A percentile compares a stretch with the other conserved stretches of the same genome.
These are phyloP conservation scores for Abrostola triplasia DNA, from an alignment of 2,888 invertebrate genomes.

Conservation along the genomic window DNA sequence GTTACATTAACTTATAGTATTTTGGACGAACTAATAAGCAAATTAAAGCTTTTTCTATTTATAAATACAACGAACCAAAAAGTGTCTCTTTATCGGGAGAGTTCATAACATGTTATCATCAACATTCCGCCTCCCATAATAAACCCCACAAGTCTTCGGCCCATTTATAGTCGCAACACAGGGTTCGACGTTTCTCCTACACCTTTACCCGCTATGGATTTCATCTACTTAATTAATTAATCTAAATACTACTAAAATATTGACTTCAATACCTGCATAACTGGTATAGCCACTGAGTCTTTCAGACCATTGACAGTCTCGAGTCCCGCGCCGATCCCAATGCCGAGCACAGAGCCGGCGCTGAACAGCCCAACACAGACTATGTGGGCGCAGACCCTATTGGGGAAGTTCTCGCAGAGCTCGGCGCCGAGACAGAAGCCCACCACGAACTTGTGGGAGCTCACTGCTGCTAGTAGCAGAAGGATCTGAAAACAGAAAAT, in stretches of 20 bases:
- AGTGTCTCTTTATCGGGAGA: too few species aligned
- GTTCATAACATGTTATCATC: too few species aligned
- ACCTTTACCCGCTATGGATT: not conserved
- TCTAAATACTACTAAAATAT: not conserved
- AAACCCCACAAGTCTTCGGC: too few species aligned
- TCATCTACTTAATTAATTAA: too few species aligned
- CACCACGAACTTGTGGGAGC: conserved; percentile 94
- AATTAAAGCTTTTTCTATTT: too few species aligned
- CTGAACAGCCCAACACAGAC: conserved; percentile 90
- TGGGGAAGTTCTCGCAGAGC: conserved; percentile 86
- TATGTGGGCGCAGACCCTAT: conserved; percentile 83
- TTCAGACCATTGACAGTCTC: conserved; percentile 83
- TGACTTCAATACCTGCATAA: conserved; percentile 87
- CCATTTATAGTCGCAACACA: not conserved
- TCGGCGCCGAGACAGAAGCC: conserved; percentile 94
- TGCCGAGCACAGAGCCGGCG: conserved; percentile 91
- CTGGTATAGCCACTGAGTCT: conserved; percentile 85
- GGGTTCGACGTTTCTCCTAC: too few species aligned
- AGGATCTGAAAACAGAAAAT: conserved; percentile 90
- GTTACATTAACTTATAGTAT: too few species aligned
- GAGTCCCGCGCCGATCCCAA: conserved; percentile 90
- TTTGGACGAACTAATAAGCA: too few species aligned
- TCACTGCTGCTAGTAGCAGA: conserved; percentile 90
- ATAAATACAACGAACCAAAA: too few species aligned
- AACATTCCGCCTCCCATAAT: too few species aligned